Evolutionary conservation across 2,113 vertebrate genomes (phyloP), one percentile per base, ranked within the genome.

Genomic region (Phalacrocorax pelagicus): DNA sequence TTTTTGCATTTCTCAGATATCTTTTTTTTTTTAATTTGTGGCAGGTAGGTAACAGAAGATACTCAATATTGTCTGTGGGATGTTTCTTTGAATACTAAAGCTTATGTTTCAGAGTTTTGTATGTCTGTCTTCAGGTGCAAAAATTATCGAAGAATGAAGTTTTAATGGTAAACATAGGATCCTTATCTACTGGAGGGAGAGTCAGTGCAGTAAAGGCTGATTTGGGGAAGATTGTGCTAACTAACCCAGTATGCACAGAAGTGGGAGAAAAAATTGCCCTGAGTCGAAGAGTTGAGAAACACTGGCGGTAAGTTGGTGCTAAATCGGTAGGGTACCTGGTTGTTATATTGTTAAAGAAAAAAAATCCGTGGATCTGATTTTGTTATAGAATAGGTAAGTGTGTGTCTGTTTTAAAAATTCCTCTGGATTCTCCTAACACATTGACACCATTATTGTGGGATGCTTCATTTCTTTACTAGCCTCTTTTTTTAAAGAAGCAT

Each of bases 101-200:
- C 22, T 73, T 73, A 24, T 24, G 24, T 94, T 94, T 83, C 40
- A 66, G 47, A 67, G 49, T 69, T 55, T 44, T 90, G 5, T 69
- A 8, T 80, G 23, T 96, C 40, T 96, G 63, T 65, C 79, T 86
- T 72, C 97, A 99, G 99, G 99, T 99, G 95, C 99, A 99, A 98
- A 99, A 99, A 92, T 95, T 99, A 85, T 99, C 99, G 0, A 99
- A 99, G 98, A 99, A 99, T 92, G 99, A 99, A 98, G 99, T 99
- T 82, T 97, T 99, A 96, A 99, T 99, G 99, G 99, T 99, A 70
- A 99, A 99, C 97, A 99, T 99, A 96, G 99, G 99, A 92, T 99
- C 99, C 5, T 85, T 99, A 93, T 99, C 99, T 6, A 99, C 99
- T 12, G 99, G 99, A 69, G 99, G 99, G 54, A 98, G 99, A 61